Percentiles rank a stretch among this genome's conserved stretches.
phyloP scores from a whole-genome alignment of 92 coral and sea anemone species.

The Micromussa lordhowensis region DNA sequence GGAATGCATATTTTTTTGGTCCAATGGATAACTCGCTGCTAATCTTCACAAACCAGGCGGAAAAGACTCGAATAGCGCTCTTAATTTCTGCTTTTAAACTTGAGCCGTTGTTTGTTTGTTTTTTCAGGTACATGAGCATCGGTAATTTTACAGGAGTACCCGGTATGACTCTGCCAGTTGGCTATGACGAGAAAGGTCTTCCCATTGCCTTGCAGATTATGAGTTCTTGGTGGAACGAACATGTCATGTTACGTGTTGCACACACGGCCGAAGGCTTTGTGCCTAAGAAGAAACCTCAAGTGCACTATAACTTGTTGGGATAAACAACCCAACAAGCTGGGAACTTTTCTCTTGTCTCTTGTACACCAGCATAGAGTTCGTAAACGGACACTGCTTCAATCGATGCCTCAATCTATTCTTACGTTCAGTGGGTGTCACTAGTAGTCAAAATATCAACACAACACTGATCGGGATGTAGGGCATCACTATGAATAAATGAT shows the following conservation, averaged over 20 bases:
- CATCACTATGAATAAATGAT: too few relatives aligned
- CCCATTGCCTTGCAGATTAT: slow-evolving; percentile 95
- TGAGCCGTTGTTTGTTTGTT: background rate
- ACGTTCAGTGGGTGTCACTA: background rate
- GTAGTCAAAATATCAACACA: background rate
- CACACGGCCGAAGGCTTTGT: slow-evolving; percentile 80
- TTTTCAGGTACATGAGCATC: slow-evolving; percentile 75
- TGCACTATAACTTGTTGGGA: slow-evolving; percentile 61
- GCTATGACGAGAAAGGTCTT: slow-evolving; percentile 86
- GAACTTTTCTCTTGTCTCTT: background rate
- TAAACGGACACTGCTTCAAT: background rate
- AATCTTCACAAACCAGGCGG: background rate
- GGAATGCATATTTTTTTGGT: background rate
- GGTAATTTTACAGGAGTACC: slow-evolving; percentile 95
- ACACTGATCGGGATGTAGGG: too few relatives aligned
- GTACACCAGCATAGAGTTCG: background rate
- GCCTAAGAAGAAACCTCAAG: slow-evolving; percentile 65
- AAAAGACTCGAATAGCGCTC: background rate
- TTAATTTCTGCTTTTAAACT: background rate
- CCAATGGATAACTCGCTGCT: background rate
- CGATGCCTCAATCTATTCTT: background rate
- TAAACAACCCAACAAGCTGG: background rate
- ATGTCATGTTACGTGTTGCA: slow-evolving; percentile 90
- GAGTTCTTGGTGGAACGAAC: slow-evolving; percentile 99
- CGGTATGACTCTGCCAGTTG: slow-evolving; percentile 91